Evolutionary conservation across 2,797 vertebrate species (phyloP), one percentile per base, ranked within the genome.

Genomic region (Ptychobarbus kaznakovi): DNA sequence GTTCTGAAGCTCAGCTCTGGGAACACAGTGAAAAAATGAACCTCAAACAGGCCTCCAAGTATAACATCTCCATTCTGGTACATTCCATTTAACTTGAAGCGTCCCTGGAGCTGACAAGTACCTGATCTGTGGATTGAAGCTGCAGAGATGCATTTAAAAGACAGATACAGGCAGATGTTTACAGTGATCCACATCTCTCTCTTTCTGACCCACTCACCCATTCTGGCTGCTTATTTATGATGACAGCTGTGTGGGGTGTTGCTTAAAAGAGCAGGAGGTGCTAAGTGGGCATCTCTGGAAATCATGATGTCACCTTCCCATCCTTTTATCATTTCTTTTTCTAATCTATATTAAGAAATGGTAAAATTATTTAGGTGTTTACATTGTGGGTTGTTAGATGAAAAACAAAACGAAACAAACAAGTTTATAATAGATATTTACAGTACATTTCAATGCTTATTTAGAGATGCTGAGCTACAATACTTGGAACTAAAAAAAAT

Each of bases 11-110:
- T 75, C 5, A 35, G 49, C 49, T 53, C 73, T 75, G 73, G 73
- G 18, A 75, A 75, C 18, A 75, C 49, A 10, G 73, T 75, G 73
- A 75, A 51, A 32, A 75, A 75, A 20, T 75, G 73, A 75, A 53
- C 73, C 18, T 75, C 73, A 35, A 75, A 75, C 49, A 75, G 49
- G 32, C 73, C 73, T 75, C 73, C 73, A 53, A 75, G 73, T 35
- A 75, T 53, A 75, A 75, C 18, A 53, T 75, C 73, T 53, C 73
- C 73, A 75, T 53, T 49, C 28, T 53, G 28, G 73, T 53, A 53
- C 16, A 75, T 53, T 12, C 73, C 49, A 1, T 75, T 75, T 6
- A 75, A 22, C 28, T 22, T 75, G 28, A 75, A 75, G 18, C 6
- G 49, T 75, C 73, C 49, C 49, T 53, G 73, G 46, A 75, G 73